These are phyloP conservation scores for Catamblyrhynchus diadema DNA, from an alignment of 2,797 vertebrate species.

Conservation along the genomic window DNA sequence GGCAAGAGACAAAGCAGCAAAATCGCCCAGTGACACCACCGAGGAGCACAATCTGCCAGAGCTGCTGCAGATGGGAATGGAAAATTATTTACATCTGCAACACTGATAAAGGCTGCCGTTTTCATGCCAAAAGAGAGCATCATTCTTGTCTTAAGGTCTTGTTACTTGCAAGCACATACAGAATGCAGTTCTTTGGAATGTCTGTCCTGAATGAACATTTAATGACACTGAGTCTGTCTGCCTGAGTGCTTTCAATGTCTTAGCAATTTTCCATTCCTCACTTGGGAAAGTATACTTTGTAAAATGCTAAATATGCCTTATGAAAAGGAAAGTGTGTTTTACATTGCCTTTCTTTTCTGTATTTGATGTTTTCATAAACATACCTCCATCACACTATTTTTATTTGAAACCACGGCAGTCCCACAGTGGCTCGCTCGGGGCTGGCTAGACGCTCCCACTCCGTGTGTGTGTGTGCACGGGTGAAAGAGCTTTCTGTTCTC, in stretches of 20 bases:
- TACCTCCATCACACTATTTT: constrained; percentile 29
- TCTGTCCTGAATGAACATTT: not conserved
- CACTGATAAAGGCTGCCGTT: not conserved
- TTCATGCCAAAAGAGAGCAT: not conserved
- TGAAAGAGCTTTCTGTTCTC: constrained; percentile 61
- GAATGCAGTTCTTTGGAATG: not conserved
- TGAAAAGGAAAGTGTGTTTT: constrained; percentile 40
- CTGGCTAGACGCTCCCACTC: not conserved
- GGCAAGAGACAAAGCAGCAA: not conserved
- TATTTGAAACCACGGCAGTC: constrained; percentile 24
- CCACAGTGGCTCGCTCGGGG: not conserved
- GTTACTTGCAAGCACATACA: not conserved
- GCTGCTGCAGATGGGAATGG: not conserved
- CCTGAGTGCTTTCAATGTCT: not conserved
- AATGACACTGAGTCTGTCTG: not conserved
- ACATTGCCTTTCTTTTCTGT: constrained; percentile 38
- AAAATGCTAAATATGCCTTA: constrained; percentile 24
- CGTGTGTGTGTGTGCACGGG: rapidly evolving
- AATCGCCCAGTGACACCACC: rapidly evolving
- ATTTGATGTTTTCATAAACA: constrained; percentile 57
- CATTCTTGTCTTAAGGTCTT: not conserved
- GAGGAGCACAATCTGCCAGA: not conserved
- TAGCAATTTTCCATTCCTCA: constrained; percentile 26
- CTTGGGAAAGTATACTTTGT: constrained; percentile 28
- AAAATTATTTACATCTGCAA: not conserved